Base-by-base conservation (phyloP, 2,797 vertebrate genomes). In the Schizothorax lantsangensis region DNA sequence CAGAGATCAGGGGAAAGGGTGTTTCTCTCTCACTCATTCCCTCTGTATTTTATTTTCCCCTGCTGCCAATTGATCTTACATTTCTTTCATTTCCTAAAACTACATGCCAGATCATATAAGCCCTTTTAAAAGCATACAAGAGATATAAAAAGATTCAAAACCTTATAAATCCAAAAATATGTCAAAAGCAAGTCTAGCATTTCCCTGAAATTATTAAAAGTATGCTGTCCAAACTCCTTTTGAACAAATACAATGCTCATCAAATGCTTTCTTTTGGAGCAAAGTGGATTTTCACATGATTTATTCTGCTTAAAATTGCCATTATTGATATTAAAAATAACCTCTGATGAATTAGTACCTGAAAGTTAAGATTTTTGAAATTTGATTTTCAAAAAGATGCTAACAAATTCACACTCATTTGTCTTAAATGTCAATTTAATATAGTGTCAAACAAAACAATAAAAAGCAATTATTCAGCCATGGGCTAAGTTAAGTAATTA, bases 1-100 rank as follows among this genome's bases (percentile, higher is more conserved):
- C 40, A 84, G 40, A 75, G 43, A 45, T 43, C 36, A 30, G 33
- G 75, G 30, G 3, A 62, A 84, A 62, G 8, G 12, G 30, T 10
- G 8, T 40, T 43, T 59, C 3, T 40, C 62, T 23, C 12, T 57
- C 33, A n/a, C 33, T 23, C 6, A 0, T 45, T 66, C 23, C 30
- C 23, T 36, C 3, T 47, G 3, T 45, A 54, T 73, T 21, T 57
- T 72, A 0, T 54, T 33, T 59, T 59, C 15, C 1, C 36, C n/a
- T 83, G 17, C 68, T 45, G 49, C n/a, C 43, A 66, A 17, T 12
- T 71, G 66, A 82, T 26, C 30, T 71, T 54, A 82, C 64, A 81
- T 52, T 81, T 66, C 2, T 33, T 81, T 7, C 0, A 52, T 38
- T n/a, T 82, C 30, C 15, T 73, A 43, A 40, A 40, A 72, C 64